Evolutionary conservation across 35 echinoderm and acorn worm species (phyloP), one percentile per base, ranked within the genome.

Genomic region (Ophioderma brevispina): DNA sequence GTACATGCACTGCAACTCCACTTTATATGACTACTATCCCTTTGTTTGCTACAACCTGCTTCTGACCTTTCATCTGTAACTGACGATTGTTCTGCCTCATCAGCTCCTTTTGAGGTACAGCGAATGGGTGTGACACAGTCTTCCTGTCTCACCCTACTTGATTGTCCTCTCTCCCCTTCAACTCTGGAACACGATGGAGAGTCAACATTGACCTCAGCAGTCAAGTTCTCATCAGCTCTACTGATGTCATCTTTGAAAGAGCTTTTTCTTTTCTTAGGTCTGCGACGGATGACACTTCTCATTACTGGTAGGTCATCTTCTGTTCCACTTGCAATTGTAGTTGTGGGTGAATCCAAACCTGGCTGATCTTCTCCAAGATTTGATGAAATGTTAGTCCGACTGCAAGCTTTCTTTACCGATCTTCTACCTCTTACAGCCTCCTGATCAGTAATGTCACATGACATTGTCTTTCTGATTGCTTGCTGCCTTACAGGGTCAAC

Each of bases 1-100:
- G 94, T 96, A 87, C 94, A 96, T 25, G 87, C 76, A 81, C 37
- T 50, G 63, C 94, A 96, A 86, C 55, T 92, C 94, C 94, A 96
- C 32, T 78, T 88, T 21, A 10, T 64, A 28, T 70, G 31, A 35
- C 6, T 70, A 70, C 23, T 25, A 30, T 25, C 59, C 4, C 59
- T 30, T 25, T 18, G 17, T 25, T 25, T 18, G 15, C 17, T 25
- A 3, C 59, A 2, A 18, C 28, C 59, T 25, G 28, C 6, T 25
- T 6, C n/a, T 70, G 59, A 70, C 59, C 59, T 70, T 13, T 70
- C 59, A 70, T 70, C 59, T 52, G n/a, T n/a, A 46, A 46, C 41
- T 46, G 41, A 46, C 17, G 41, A 46, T 8, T 17, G 4, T 46
- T 46, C 41, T 8, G 5, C 41, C 17, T 17, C 17, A 46, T 4